phyloP scores from a whole-genome alignment of 2,797 vertebrate genomes.

The Amblyopsis hoosieri region DNA sequence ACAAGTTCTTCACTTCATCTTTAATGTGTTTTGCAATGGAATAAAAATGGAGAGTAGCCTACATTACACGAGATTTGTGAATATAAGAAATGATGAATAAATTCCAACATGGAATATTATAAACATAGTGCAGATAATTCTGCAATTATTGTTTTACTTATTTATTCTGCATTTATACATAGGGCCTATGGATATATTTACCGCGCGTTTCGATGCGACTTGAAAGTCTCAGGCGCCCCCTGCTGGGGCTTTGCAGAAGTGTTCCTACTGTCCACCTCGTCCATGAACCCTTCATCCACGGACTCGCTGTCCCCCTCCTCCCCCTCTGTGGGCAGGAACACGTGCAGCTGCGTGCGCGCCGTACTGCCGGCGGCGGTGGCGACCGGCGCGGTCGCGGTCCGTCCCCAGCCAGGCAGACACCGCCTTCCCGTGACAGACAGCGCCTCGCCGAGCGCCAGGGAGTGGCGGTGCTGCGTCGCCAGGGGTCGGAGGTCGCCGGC shows the following conservation, averaged over 20 bases:
- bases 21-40: no score
- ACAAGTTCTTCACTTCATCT: no score
- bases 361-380: conserved; percentile 8
- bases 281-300: conserved; percentile 77
- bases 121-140: no score
- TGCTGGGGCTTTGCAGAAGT: conserved; percentile 58
- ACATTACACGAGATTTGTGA: no score
- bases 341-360: conserved; percentile 73
- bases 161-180: background rate
- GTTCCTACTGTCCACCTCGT: conserved; percentile 71
- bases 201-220: background rate
- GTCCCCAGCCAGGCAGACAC: conserved; percentile 52
- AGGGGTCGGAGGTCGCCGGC: conserved; percentile 21
- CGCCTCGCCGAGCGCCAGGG: conserved; percentile 26
- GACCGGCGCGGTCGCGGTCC: background rate
- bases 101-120: no score
- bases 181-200: background rate
- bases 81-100: no score
- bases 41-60: no score
- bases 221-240: conserved; percentile 30
- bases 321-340: conserved; percentile 75
- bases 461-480: conserved; percentile 6
- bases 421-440: conserved; percentile 73
- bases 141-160: no score
- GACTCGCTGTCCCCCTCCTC: conserved; percentile 69